Percentiles rank a stretch among this genome's conserved stretches.
Evolutionary conservation across 1,140 invertebrate genomes (phyloP).

Genomic region (Magallana gigas): DNA sequence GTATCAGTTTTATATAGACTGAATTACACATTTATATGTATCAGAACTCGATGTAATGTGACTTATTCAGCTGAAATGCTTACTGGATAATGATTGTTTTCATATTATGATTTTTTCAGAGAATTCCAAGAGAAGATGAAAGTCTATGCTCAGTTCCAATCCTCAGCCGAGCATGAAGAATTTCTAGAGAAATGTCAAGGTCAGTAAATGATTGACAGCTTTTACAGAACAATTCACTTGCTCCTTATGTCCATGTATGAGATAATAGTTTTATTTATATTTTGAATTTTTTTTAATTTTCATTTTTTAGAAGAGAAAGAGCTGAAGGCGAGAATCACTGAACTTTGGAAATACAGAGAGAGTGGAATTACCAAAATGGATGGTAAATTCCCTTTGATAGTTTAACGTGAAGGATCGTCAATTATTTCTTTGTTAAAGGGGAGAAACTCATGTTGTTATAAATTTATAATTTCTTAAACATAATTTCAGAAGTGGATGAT

Average conservation of each 20-base stretch:
- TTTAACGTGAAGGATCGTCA: too few relatives aligned
- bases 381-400: conserved; percentile 63
- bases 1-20: too few relatives aligned
- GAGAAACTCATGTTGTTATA: too few relatives aligned
- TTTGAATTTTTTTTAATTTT: background rate
- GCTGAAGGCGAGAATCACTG: conserved; percentile 88
- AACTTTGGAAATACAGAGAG: conserved; percentile 84
- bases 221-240: too few relatives aligned
- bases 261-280: too few relatives aligned
- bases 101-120: conserved; percentile 68
- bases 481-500: conserved; percentile 73
- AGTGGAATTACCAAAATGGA: conserved; percentile 77
- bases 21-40: too few relatives aligned
- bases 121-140: conserved; percentile 86
- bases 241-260: too few relatives aligned
- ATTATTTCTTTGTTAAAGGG: too few relatives aligned
- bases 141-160: conserved; percentile 92
- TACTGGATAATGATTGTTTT: too few relatives aligned
- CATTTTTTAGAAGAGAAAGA: conserved; percentile 86
- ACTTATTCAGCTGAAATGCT: too few relatives aligned
- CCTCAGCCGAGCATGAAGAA: conserved; percentile 89
- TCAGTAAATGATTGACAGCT: conserved; percentile 57
- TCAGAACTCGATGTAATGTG: too few relatives aligned
- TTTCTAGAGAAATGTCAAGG: conserved; percentile 87
- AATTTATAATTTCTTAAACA: background rate